Conservation (phyloP, 1,140 invertebrate species). For the Lucilia cuprina region DNA sequence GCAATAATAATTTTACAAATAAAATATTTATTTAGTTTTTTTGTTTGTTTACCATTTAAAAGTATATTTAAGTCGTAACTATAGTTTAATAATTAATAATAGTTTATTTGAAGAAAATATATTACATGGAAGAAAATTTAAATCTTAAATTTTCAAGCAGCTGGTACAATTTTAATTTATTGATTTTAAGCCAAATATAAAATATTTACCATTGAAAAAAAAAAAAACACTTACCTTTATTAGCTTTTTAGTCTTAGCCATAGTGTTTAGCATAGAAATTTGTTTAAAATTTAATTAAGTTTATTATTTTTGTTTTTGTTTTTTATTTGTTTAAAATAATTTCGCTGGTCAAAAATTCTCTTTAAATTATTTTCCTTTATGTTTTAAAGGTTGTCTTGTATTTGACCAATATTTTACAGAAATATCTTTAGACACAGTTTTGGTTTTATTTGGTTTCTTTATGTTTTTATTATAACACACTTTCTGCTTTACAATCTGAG, state of each 20-base stretch:
- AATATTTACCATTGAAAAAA: too few relatives aligned
- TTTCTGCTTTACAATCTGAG: neutral
- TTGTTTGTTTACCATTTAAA: too few relatives aligned
- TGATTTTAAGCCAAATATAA: conserved; percentile 16
- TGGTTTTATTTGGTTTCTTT: neutral
- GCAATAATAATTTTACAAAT: neutral
- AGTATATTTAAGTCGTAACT: too few relatives aligned
- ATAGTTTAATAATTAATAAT: too few relatives aligned
- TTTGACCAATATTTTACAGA: conserved; percentile 20
- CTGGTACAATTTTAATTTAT: conserved; percentile 12
- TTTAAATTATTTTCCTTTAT: conserved; percentile 15
- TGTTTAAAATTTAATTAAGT: conserved; percentile 3
- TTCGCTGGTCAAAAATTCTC: neutral
- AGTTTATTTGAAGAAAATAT: too few relatives aligned
- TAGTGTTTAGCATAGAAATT: neutral
- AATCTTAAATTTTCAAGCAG: neutral
- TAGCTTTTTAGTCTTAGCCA: conserved; percentile 13
- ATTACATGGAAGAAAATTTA: neutral
- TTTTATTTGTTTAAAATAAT: neutral
- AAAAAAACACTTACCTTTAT: conserved; percentile 10
- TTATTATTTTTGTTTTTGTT: conserved; percentile 10
- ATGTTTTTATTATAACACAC: neutral
- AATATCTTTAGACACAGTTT: conserved; percentile 22
- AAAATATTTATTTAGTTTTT: too few relatives aligned
- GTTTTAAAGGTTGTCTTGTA: neutral